Conservation (phyloP, 2,888 invertebrate species). For the Athrips mouffetella region DNA sequence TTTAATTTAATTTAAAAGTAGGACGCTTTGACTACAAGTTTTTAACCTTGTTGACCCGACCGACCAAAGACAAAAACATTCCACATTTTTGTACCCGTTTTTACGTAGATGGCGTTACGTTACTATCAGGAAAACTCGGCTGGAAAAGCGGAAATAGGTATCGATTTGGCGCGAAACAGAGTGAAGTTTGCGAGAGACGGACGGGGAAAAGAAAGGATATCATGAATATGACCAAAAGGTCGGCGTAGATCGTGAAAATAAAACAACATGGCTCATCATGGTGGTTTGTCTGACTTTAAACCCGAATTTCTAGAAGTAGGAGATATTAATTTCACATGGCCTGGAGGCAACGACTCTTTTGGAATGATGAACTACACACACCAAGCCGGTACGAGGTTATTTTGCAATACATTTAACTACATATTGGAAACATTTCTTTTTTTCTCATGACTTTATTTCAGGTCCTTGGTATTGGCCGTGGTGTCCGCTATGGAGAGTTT, state of each 20-base stretch:
- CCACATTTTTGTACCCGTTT: conserved; percentile 3
- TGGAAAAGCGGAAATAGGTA: conserved; percentile 36
- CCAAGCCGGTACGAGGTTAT: conserved; percentile 54
- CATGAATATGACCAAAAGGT: background rate
- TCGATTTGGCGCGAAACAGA: conserved; percentile 54
- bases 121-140: conserved; percentile 17
- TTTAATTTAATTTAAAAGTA: too few species aligned
- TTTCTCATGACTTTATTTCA: conserved; percentile 22
- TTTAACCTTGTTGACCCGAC: background rate
- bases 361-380: conserved; percentile 68
- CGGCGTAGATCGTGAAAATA: background rate
- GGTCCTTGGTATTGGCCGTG: conserved; percentile 82
- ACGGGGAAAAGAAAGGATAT: background rate
- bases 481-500: conserved; percentile 85
- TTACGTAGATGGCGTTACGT: conserved; percentile 27
- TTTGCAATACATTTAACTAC: conserved; percentile 9
- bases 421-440: background rate
- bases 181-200: background rate
- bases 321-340: conserved; percentile 71
- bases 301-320: conserved; percentile 63
- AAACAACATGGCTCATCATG: conserved; percentile 28
- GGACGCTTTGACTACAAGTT: background rate
- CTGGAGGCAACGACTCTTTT: conserved; percentile 69
- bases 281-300: conserved; percentile 51
- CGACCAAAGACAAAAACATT: conserved; percentile 3